A percentile compares a stretch with the other conserved stretches of the same genome.
phyloP scores from a whole-genome alignment of 2,113 vertebrate genomes.

The Fulica atra region DNA sequence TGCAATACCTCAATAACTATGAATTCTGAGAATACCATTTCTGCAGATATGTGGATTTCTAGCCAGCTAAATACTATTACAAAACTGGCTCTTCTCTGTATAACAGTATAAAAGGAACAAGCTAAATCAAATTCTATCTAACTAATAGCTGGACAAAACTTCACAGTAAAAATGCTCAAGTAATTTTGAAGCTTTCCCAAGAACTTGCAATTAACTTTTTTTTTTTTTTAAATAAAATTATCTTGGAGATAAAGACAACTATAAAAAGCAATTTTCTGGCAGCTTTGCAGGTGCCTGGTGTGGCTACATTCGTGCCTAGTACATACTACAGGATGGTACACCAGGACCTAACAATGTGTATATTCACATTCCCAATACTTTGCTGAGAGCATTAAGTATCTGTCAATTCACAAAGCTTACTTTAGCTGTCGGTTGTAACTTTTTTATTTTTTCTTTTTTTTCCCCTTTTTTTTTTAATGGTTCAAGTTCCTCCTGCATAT shows the following conservation, averaged over 20 bases:
- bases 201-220: not conserved
- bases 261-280: not conserved
- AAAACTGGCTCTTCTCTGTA: not conserved
- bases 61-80: not conserved
- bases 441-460: not conserved
- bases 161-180: not conserved
- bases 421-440: not conserved
- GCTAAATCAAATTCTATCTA: not conserved
- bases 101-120: not conserved
- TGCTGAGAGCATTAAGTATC: not conserved
- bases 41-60: not conserved
- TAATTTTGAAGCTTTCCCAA: not conserved
- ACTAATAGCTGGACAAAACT: not conserved
- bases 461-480: too few species aligned
- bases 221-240: not conserved
- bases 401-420: not conserved
- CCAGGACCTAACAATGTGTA: not conserved
- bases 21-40: not conserved
- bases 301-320: not conserved
- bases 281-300: fast-evolving
- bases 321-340: not conserved
- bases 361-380: fast-evolving
- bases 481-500: not conserved
- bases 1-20: not conserved
- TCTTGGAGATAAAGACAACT: not conserved